Conservation (phyloP, 2,797 vertebrate genomes). For the Molossus alvarezi region DNA sequence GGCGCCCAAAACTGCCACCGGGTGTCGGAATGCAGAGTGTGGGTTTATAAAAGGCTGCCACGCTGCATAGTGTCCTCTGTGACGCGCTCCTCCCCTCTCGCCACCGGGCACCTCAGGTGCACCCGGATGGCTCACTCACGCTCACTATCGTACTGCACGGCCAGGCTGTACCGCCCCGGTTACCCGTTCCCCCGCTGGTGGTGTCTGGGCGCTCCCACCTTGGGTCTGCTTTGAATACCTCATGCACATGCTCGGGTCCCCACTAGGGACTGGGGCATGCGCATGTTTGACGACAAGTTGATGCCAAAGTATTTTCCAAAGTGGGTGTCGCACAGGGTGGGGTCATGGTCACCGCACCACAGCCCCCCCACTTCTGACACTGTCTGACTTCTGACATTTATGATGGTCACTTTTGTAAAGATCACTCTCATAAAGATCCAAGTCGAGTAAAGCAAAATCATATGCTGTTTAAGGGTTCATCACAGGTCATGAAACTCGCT, state of each 20-base stretch:
- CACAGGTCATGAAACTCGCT: neutral
- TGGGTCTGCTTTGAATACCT: neutral
- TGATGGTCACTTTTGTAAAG: neutral
- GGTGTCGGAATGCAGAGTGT: neutral
- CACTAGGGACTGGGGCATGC: rapidly evolving
- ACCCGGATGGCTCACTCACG: rapidly evolving
- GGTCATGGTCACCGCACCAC: rapidly evolving
- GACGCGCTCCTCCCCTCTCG: rapidly evolving
- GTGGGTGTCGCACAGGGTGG: rapidly evolving
- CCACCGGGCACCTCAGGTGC: rapidly evolving
- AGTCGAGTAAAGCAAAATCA: neutral
- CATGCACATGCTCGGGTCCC: neutral
- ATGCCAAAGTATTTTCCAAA: neutral
- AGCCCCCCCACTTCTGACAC: neutral
- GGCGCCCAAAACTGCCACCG: neutral
- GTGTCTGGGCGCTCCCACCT: neutral
- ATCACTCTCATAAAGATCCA: neutral
- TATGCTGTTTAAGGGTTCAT: neutral
- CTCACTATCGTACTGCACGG: rapidly evolving
- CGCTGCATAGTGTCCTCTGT: rapidly evolving
- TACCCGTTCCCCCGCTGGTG: rapidly evolving
- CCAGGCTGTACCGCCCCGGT: rapidly evolving
- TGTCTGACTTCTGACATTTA: neutral
- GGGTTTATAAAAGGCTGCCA: neutral
- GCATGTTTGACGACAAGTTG: neutral